Percentiles rank a stretch among this genome's conserved stretches.
Conservation (phyloP, 2,888 invertebrate genomes). For the Rhagium mordax region DNA sequence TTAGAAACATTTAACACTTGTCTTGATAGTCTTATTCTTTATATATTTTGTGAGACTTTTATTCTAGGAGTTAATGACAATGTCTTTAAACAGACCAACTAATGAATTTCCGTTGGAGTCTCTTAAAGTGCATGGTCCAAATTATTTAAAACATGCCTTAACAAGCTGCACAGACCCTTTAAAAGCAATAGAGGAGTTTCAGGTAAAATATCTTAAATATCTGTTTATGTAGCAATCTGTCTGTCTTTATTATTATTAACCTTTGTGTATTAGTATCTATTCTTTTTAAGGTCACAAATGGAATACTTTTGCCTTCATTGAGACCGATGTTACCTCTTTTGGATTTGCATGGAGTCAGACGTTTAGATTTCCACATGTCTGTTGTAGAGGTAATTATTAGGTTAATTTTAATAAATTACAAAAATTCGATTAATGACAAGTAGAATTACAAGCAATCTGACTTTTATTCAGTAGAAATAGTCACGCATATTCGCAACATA, state of each 20-base stretch:
- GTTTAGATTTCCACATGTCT: conserved; percentile 95
- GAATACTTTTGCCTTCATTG: conserved; percentile 91
- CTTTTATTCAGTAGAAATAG: no score
- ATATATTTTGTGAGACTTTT: no score
- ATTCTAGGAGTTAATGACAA: conserved; percentile 26
- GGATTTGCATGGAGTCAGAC: conserved; percentile 93
- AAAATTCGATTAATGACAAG: no score
- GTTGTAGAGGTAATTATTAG: conserved; percentile 88
- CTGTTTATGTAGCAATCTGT: not conserved
- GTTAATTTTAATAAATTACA: no score
- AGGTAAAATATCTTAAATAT: conserved; percentile 71
- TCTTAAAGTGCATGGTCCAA: conserved; percentile 68
- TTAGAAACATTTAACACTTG: no score
- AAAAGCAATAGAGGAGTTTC: conserved; percentile 99
- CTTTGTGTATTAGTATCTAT: not conserved
- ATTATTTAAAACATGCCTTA: conserved; percentile 81
- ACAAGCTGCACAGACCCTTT: conserved; percentile 97
- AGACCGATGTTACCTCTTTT: conserved; percentile 95
- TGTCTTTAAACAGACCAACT: conserved; percentile 40
- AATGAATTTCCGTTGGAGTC: conserved; percentile 68
- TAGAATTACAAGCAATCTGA: no score
- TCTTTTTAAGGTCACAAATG: conserved; percentile 83
- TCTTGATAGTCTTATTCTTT: no score
- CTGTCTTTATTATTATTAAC: not conserved
- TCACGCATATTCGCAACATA: no score